Conservation (phyloP, 2,888 invertebrate genomes). For the Metellina segmentata region DNA sequence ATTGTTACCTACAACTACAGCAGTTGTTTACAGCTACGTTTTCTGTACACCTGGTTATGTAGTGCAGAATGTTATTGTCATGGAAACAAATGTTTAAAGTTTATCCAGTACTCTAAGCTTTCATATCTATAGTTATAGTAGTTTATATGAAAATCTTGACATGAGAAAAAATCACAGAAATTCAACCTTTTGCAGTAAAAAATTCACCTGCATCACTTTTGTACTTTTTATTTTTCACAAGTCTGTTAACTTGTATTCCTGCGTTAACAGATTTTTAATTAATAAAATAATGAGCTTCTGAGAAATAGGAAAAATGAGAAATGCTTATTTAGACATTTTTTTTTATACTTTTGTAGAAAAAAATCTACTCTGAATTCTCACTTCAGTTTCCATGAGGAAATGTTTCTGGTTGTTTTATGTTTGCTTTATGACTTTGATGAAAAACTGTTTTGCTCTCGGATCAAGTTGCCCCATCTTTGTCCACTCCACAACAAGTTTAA, state of each 20-base stretch:
- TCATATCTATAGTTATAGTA: conserved; percentile 45
- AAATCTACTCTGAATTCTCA: conserved; percentile 66
- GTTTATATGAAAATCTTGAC: conserved; percentile 69
- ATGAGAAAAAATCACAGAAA: conserved; percentile 74
- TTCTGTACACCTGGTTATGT: conserved; percentile 54
- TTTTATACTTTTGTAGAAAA: conserved; percentile 53
- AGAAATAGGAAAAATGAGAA: conserved; percentile 62
- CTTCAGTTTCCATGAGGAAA: conserved; percentile 60
- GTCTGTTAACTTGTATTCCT: conserved; percentile 49
- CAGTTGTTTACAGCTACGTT: conserved; percentile 50
- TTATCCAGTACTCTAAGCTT: conserved; percentile 31
- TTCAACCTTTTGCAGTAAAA: conserved; percentile 56
- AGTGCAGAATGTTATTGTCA: conserved; percentile 46
- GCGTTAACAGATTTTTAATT: conserved; percentile 50
- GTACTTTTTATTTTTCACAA: conserved; percentile 61
- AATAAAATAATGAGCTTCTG: conserved; percentile 63
- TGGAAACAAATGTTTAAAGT: conserved; percentile 39
- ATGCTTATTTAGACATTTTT: conserved; percentile 39
- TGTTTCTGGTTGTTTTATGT: conserved; percentile 1
- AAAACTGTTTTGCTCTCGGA: conserved; percentile 59
- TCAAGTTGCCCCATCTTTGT: conserved; percentile 9
- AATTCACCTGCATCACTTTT: conserved; percentile 54
- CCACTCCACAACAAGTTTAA: not conserved
- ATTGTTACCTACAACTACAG: conserved; percentile 51
- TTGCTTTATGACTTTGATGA: conserved; percentile 70